These are phyloP conservation scores for Apodemus sylvaticus DNA, from an alignment of 2,113 vertebrate genomes.

Conservation along the genomic window DNA sequence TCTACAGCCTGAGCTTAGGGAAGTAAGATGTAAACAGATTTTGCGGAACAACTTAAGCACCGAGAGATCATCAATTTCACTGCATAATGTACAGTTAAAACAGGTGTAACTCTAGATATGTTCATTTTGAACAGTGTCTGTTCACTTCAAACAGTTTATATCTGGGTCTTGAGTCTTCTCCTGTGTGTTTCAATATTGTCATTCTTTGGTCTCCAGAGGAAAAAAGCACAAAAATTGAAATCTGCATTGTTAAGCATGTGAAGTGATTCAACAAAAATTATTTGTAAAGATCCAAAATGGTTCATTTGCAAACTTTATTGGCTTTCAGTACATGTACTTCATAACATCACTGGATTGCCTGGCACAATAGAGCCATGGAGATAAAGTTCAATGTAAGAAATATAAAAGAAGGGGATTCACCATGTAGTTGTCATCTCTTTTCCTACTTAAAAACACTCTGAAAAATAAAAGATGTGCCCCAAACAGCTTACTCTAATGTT, in stretches of 20 bases:
- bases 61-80: background rate
- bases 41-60: constrained; percentile 31
- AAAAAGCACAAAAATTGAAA: constrained; percentile 11
- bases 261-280: background rate
- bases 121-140: background rate
- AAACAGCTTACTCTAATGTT: background rate
- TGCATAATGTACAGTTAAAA: background rate
- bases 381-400: background rate
- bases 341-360: background rate
- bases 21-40: constrained; percentile 33
- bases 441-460: background rate
- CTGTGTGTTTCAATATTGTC: constrained; percentile 9
- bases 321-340: background rate
- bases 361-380: background rate
- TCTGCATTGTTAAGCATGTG: background rate
- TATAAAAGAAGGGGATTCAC: background rate
- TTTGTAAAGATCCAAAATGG: background rate
- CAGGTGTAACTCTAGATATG: background rate
- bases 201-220: background rate
- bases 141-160: background rate
- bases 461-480: background rate
- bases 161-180: background rate
- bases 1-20: background rate
- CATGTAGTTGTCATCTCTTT: background rate
- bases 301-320: constrained; percentile 21